These are phyloP conservation scores for Athalia circularis DNA, from an alignment of 2,888 invertebrate species.

Conservation along the genomic window DNA sequence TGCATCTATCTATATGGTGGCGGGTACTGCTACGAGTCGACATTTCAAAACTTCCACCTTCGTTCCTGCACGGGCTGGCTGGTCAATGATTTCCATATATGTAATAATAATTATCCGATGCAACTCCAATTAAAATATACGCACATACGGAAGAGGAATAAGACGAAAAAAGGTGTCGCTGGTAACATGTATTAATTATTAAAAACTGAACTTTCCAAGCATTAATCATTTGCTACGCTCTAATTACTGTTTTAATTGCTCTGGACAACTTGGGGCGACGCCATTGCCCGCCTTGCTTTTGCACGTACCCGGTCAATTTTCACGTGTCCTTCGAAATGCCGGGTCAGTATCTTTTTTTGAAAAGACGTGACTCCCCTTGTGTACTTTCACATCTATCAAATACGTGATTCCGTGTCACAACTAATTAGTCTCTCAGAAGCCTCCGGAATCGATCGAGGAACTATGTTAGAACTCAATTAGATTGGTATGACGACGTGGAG, in stretches of 20 bases:
- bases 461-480: no score
- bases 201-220: neutral
- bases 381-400: neutral
- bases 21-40: no score
- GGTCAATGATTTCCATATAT: no score
- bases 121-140: no score
- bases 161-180: neutral
- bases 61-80: no score
- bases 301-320: constrained; percentile 9
- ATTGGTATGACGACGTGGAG: no score
- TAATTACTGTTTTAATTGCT: constrained; percentile 15
- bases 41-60: no score
- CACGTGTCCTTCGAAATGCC: neutral
- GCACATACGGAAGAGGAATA: no score
- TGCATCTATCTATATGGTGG: neutral
- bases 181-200: neutral
- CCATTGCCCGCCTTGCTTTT: neutral
- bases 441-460: no score
- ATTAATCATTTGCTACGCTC: neutral
- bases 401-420: neutral
- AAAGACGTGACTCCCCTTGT: neutral
- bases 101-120: no score
- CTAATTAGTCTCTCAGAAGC: no score
- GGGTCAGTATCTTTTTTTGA: neutral
- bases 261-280: neutral